Base-by-base conservation (phyloP, 2,888 invertebrate genomes). In the Noctua comes region DNA sequence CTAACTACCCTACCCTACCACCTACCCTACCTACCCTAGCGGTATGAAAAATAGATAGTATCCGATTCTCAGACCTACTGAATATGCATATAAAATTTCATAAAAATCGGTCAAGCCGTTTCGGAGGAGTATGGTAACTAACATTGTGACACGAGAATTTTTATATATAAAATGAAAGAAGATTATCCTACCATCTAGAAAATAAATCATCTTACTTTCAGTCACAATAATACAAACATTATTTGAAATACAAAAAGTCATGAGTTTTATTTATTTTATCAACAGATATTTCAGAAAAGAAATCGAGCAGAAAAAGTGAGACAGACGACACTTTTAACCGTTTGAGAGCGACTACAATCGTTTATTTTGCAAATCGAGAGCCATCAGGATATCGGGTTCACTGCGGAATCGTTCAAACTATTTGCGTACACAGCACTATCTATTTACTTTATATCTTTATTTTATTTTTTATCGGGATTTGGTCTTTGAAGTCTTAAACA, bases 331-430 rank as follows among this genome's bases (percentile, higher is more conserved):
- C 16, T 82, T 64, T 54, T 48, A 57, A 69, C 27, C 83, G 8
- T 40, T 40, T 24, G 24, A 54, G 51, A 54, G 51, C 62, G 74
- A 57, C 68, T 57, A 5, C 31, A 51, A 40, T 82, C 65, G 85
- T 81, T 82, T 82, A 76, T 76, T 82, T 82, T 72, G 40, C 57
- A 76, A 85, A 85, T 76, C 46, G 83, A 69, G 68, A 69, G 13
- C 82, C 62, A 82, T 82, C 85, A 59, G 68, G 82, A 72, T 83
- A 83, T 83, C 72, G 77, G 40, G 27, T 83, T 85, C 59, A 24
- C 71, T 13, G 51, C n/a, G 54, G 40, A 81, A 69, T 80, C 80
- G 68, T 80, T 36, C 59, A 59, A 81, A 81, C 59, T 82, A 69
- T 82, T 76, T 72, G 71, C 69, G 76, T 46, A 40, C 24, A 59